phyloP scores from a whole-genome alignment of 2,888 invertebrate genomes.

The Choreutis nemorana region DNA sequence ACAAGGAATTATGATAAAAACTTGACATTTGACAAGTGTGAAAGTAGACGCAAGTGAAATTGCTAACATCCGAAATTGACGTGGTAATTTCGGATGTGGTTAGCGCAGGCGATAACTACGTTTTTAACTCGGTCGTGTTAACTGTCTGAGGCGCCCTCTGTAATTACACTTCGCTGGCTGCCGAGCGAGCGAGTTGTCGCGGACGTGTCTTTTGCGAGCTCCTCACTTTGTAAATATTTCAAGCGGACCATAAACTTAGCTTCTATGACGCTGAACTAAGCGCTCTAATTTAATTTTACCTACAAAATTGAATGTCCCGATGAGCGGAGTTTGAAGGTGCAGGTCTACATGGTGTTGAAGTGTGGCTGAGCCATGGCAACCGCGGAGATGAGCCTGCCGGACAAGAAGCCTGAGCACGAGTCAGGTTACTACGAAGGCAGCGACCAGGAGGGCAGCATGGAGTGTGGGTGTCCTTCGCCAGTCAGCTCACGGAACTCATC shows the following conservation, averaged over 20 bases:
- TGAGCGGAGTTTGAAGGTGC: constrained; percentile 22
- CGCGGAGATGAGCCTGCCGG: constrained; percentile 68
- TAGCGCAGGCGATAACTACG: constrained; percentile 20
- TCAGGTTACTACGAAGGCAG: constrained; percentile 86
- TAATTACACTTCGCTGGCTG: constrained; percentile 30
- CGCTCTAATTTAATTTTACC: too few relatives aligned
- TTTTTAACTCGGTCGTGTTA: constrained; percentile 24
- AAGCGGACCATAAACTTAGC: too few relatives aligned
- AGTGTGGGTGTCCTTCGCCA: constrained; percentile 56
- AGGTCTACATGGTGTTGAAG: constrained; percentile 45
- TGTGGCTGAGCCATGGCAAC: constrained; percentile 56
- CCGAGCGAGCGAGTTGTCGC: constrained; percentile 34
- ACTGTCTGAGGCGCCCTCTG: constrained; percentile 42
- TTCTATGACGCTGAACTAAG: too few relatives aligned
- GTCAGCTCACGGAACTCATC: constrained; percentile 56
- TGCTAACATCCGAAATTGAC: constrained; percentile 7
- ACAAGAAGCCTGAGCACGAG: constrained; percentile 77
- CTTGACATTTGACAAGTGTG: constrained; percentile 45
- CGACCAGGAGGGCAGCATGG: constrained; percentile 69
- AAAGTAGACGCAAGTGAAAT: constrained; percentile 35
- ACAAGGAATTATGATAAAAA: too few relatives aligned
- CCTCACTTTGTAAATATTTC: too few relatives aligned
- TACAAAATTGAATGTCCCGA: too few relatives aligned
- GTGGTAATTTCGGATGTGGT: constrained; percentile 23
- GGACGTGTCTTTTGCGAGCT: constrained; percentile 36